phyloP scores from a whole-genome alignment of 2,113 vertebrate species.

The Esox niger region DNA sequence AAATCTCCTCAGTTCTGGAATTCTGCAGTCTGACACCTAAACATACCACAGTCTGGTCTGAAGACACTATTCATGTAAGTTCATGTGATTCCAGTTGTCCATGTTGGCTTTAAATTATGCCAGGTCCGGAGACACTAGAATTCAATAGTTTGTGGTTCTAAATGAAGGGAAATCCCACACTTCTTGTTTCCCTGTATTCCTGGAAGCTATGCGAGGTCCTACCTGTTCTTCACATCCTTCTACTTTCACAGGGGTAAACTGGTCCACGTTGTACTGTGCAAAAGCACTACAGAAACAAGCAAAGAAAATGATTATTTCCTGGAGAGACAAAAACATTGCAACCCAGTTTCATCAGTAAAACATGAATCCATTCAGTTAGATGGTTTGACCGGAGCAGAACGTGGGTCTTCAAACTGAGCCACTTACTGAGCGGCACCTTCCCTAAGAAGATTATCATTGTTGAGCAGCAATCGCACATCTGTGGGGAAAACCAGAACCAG shows the following conservation, averaged over 20 bases:
- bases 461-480: constrained; percentile 96
- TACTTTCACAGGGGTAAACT: constrained; percentile 94
- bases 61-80: background rate
- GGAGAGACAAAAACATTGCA: no score
- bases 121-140: background rate
- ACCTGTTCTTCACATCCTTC: constrained; percentile 95
- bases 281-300: constrained; percentile 77
- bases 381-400: no score
- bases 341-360: no score
- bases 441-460: constrained; percentile 97
- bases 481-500: constrained; percentile 16
- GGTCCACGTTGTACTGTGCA: constrained; percentile 98
- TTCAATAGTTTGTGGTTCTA: background rate
- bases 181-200: background rate
- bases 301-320: background rate
- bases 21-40: no score
- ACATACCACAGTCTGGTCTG: no score
- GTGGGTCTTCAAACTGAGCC: background rate
- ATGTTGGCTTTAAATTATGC: no score
- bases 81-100: background rate
- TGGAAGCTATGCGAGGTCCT: constrained; percentile 34
- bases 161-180: no score
- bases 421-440: constrained; percentile 96
- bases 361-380: no score
- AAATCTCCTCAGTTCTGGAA: no score